Evolutionary conservation across 1,140 invertebrate genomes (phyloP), one percentile per base, ranked within the genome.

Genomic region (Eurosta solidaginis): DNA sequence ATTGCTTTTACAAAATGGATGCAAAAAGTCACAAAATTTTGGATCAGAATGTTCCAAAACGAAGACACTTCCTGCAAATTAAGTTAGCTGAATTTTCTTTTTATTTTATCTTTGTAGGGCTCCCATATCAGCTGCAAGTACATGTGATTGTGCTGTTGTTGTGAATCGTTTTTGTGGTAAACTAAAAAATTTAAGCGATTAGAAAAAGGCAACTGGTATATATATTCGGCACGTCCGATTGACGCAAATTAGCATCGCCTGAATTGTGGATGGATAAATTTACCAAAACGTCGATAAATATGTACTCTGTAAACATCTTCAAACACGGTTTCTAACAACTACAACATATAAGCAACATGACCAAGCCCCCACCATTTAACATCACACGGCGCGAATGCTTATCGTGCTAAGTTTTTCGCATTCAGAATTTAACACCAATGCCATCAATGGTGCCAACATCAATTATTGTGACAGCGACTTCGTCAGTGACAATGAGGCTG

Each of bases 241-340:
- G 59, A 33, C 59, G n/a, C 33, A 68, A 68, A 68, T 68, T 68
- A 68, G 59, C 59, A 68, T 40, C 33, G 59, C 59, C n/a, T 68
- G n/a, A 68, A 68, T 36, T 68, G 59, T 40, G 33, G 59, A 68
- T 68, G 59, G 33, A 7, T 40, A 33, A 36, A 68, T 40, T 40
- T 68, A 68, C 59, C 59, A 68, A 68, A 68, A 68, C 33, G 40
- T 68, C 59, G 40, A 68, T 68, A 68, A 68, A 40, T 7, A 36
- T 33, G 29, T 33, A 68, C 14, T n/a, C n/a, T n/a, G n/a, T n/a
- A n/a, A n/a, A 20, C 33, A 20, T 17, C 33, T 20, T 17, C 59
- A 68, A 68, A 12, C 54, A 59, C 12, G n/a, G 29, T 20, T 68
- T 36, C 59, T 3, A 14, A 68, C 36, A 68, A 17, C 59, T n/a